These are phyloP conservation scores for Taxidea taxus DNA, from an alignment of 2,113 vertebrate species.

Conservation along the genomic window DNA sequence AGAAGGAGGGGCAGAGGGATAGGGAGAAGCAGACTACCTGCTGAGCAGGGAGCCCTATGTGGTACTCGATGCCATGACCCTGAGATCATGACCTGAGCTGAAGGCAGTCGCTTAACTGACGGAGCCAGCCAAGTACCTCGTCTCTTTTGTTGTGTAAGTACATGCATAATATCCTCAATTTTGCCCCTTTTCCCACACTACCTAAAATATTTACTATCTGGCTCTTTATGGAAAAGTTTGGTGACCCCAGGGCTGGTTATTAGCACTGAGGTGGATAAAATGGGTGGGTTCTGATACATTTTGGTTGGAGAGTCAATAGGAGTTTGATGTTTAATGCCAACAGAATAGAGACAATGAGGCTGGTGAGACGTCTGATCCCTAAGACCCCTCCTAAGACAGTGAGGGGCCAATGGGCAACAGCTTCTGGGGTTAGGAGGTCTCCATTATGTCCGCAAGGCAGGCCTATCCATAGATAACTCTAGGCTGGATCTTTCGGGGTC, in stretches of 20 bases:
- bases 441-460: background rate
- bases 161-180: background rate
- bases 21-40: too few relatives aligned
- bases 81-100: too few relatives aligned
- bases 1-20: too few relatives aligned
- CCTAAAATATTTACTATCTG: background rate
- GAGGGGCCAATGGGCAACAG: background rate
- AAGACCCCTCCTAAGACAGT: background rate
- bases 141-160: background rate
- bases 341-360: background rate
- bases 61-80: too few relatives aligned
- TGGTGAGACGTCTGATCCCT: background rate
- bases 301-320: background rate
- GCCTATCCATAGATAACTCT: fast-evolving
- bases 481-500: fast-evolving
- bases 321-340: background rate
- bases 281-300: background rate
- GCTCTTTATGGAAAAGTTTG: background rate
- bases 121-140: too few relatives aligned
- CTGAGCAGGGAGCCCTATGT: too few relatives aligned
- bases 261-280: background rate
- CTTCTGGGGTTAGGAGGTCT: background rate
- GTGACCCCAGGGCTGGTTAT: background rate
- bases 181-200: background rate
- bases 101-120: too few relatives aligned